phyloP scores from a whole-genome alignment of 2,113 vertebrate genomes.

The Anarrhichthys ocellatus region DNA sequence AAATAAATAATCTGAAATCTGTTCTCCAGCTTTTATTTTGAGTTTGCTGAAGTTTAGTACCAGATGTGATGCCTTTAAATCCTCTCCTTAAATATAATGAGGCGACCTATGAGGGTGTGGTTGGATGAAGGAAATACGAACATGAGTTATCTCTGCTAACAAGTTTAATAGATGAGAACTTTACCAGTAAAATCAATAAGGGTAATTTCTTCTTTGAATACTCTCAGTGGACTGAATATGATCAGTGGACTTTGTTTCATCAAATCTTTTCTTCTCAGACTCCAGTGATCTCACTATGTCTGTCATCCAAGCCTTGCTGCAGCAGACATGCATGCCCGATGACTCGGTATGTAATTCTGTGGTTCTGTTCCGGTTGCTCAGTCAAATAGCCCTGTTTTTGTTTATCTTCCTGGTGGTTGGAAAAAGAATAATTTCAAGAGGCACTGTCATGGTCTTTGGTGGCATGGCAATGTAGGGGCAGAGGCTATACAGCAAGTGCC shows the following conservation, averaged over 20 bases:
- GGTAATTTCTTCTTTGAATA: background rate
- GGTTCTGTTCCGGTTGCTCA: constrained; percentile 53
- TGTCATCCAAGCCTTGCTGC: constrained; percentile 84
- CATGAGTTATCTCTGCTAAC: background rate
- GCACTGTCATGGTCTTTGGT: no score
- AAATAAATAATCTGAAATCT: background rate
- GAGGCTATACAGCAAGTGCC: no score
- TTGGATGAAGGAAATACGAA: background rate
- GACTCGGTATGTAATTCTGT: constrained; percentile 86
- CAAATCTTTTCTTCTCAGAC: constrained; percentile 65
- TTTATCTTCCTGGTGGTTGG: constrained; percentile 73
- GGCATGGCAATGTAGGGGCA: no score
- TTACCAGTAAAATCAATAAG: background rate
- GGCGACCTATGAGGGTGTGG: constrained; percentile 59
- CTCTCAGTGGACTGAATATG: background rate
- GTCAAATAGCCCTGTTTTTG: constrained; percentile 50
- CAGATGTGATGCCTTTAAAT: background rate
- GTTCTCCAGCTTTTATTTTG: background rate
- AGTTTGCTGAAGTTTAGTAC: background rate
- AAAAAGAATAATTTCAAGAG: constrained; percentile 33
- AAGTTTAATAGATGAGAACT: background rate
- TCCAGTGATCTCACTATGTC: constrained; percentile 83
- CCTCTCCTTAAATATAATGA: background rate
- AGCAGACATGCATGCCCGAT: constrained; percentile 87
- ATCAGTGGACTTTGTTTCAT: background rate